These are phyloP conservation scores for Anser brachyrhynchus DNA, from an alignment of 2,113 vertebrate species.

Conservation along the genomic window DNA sequence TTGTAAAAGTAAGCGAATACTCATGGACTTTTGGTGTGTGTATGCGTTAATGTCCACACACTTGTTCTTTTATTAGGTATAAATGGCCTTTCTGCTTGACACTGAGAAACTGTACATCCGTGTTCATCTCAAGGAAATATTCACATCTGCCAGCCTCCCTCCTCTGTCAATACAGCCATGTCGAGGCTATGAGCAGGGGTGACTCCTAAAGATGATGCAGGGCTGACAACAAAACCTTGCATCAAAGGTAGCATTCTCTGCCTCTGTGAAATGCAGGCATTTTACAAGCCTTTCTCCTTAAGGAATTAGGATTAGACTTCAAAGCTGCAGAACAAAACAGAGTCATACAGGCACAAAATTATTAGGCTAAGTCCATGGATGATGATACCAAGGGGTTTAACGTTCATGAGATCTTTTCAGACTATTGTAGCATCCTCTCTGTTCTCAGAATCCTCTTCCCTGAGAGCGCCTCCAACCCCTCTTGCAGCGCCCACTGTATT, in stretches of 20 bases:
- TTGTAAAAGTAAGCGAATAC: slow-evolving; percentile 48
- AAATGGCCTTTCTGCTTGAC: slow-evolving; percentile 25
- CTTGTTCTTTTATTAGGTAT: slow-evolving; percentile 7
- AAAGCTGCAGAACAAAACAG: slow-evolving; percentile 59
- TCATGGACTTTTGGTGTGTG: neutral
- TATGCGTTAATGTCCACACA: neutral
- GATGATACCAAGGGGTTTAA: slow-evolving; percentile 57
- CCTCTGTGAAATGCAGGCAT: slow-evolving; percentile 15
- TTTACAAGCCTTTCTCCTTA: slow-evolving; percentile 46
- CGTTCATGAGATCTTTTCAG: slow-evolving; percentile 43
- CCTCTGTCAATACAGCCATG: neutral
- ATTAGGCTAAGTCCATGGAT: slow-evolving; percentile 53
- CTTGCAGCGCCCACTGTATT: neutral
- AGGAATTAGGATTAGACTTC: slow-evolving; percentile 66
- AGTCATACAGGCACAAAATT: slow-evolving; percentile 45
- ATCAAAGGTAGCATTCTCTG: slow-evolving; percentile 43
- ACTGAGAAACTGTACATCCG: neutral
- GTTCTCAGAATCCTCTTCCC: neutral
- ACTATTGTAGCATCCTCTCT: slow-evolving; percentile 12
- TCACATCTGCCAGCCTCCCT: neutral
- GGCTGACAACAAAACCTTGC: neutral
- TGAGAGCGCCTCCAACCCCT: neutral
- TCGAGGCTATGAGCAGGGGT: neutral
- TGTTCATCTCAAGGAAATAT: neutral
- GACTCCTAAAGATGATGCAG: neutral